Base-by-base conservation (phyloP, 2,113 vertebrate species). In the Geothlypis trichas region DNA sequence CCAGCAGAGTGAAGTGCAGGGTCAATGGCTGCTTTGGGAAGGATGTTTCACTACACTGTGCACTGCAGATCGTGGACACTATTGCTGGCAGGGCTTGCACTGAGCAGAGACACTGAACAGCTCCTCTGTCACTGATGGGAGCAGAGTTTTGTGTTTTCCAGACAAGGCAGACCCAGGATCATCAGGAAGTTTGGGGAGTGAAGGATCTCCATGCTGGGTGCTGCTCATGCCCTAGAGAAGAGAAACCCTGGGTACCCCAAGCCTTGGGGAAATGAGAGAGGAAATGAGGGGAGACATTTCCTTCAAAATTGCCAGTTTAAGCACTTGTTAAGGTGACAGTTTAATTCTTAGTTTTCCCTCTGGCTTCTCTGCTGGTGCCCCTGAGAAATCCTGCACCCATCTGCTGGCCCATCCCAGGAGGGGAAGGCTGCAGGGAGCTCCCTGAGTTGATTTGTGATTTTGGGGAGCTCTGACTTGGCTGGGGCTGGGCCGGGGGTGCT, bases 401-500 rank as follows among this genome's bases (percentile, higher is more conserved):
- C 74, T 9, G 3, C 22, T 27, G 33, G 72, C 30, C 44, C 18
- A 9, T 39, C 69, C 74, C 44, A 21, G 0, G 5, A 16, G n/a
- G 35, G 51, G n/a, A 41, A 2, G 16, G 6, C 11, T 37, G 46
- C 3, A 21, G 17, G 28, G 52, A 54, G 52, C 54, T 20, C 54
- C 30, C 54, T 31, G 3, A 2, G 28, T 1, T 3, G 3, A 4
- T 20, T 31, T 65, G 16, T 52, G 55, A 8, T 44, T 58, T 9
- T 27, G 26, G 23, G 69, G 65, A 31, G 19, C 27, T 76, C 39
- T 44, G 67, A 3, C 16, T 3, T 46, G 61, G 65, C 2, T 46
- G 61, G 65, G 59, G 46, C 42, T 2, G 14, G 41, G 55, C 35
- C 41, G 44, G 66, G 42, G 54, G 5, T 0, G 0, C 27, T 0